Evolutionary conservation across 2,113 vertebrate species (phyloP).

Genomic region (Euleptes europaea): DNA sequence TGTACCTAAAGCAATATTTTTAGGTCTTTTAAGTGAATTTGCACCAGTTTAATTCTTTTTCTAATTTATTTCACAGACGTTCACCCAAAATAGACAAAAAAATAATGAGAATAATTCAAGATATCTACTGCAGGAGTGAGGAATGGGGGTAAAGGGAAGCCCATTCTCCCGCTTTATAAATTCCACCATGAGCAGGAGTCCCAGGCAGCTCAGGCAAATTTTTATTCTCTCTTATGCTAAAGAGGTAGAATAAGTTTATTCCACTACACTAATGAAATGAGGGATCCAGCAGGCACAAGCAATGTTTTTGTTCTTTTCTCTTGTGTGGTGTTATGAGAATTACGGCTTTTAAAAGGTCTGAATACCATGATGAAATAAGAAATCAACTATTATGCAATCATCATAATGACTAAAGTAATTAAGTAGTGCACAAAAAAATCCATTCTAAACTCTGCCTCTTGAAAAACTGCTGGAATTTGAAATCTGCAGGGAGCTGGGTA

Average conservation of each 20-base stretch:
- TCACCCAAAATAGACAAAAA: background rate
- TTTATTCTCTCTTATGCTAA: slow-evolving; percentile 7
- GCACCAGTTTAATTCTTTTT: slow-evolving; percentile 5
- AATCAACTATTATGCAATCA: slow-evolving; percentile 56
- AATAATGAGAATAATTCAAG: slow-evolving; percentile 47
- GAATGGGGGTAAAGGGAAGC: slow-evolving; percentile 2
- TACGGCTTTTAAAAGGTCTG: slow-evolving; percentile 36
- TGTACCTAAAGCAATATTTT: background rate
- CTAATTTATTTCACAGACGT: slow-evolving; percentile 33
- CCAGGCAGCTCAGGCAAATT: slow-evolving; percentile 38
- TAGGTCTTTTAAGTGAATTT: background rate
- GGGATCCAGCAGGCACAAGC: slow-evolving; percentile 54
- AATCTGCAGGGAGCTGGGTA: slow-evolving; percentile 40
- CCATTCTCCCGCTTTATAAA: slow-evolving; percentile 20
- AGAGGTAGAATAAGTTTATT: slow-evolving; percentile 53
- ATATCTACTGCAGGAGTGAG: slow-evolving; percentile 9
- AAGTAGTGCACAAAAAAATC: slow-evolving; percentile 51
- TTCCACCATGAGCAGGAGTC: slow-evolving; percentile 41
- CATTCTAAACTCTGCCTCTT: slow-evolving; percentile 37
- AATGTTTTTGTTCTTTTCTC: slow-evolving; percentile 37
- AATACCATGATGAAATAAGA: slow-evolving; percentile 60
- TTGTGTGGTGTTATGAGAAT: slow-evolving; percentile 8
- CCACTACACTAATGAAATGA: slow-evolving; percentile 56
- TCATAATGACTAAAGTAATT: slow-evolving; percentile 61
- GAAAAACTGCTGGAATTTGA: slow-evolving; percentile 57